Evolutionary conservation across 1,140 invertebrate species (phyloP).

Genomic region (Drosophila nikananu): DNA sequence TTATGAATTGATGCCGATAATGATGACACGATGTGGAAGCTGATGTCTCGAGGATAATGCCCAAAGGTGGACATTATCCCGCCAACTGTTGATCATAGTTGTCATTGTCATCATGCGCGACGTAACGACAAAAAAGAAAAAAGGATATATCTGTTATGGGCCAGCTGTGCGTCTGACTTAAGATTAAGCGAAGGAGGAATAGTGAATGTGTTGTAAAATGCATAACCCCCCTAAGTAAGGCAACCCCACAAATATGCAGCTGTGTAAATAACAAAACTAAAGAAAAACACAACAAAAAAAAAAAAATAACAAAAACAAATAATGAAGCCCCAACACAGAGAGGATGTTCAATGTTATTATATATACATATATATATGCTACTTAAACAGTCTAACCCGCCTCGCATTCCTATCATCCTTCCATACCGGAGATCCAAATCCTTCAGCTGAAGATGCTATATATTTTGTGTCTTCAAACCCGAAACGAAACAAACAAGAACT

Average conservation of each 20-base stretch:
- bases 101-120: slow-evolving; percentile 20
- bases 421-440: slow-evolving; percentile 26
- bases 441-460: slow-evolving; percentile 21
- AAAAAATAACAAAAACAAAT: slow-evolving; percentile 10
- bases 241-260: slow-evolving; percentile 41
- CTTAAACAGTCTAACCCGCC: slow-evolving; percentile 18
- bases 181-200: slow-evolving; percentile 12
- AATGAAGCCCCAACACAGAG: neutral
- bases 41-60: slow-evolving; percentile 7
- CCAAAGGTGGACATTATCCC: neutral
- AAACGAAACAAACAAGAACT: neutral
- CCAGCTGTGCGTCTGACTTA: slow-evolving; percentile 42
- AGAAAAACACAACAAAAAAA: neutral
- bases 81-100: slow-evolving; percentile 27
- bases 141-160: slow-evolving; percentile 38
- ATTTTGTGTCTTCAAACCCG: slow-evolving; percentile 10
- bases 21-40: slow-evolving; percentile 8
- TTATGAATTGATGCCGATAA: slow-evolving; percentile 19
- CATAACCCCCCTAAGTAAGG: slow-evolving; percentile 15
- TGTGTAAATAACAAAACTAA: slow-evolving; percentile 45
- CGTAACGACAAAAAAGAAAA: neutral
- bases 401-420: slow-evolving; percentile 10
- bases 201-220: slow-evolving; percentile 32
- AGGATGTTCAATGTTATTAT: slow-evolving; percentile 15
- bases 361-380: slow-evolving; percentile 32